Evolutionary conservation across 1,140 invertebrate genomes (phyloP).

Genomic region (Rhopalosiphum padi): DNA sequence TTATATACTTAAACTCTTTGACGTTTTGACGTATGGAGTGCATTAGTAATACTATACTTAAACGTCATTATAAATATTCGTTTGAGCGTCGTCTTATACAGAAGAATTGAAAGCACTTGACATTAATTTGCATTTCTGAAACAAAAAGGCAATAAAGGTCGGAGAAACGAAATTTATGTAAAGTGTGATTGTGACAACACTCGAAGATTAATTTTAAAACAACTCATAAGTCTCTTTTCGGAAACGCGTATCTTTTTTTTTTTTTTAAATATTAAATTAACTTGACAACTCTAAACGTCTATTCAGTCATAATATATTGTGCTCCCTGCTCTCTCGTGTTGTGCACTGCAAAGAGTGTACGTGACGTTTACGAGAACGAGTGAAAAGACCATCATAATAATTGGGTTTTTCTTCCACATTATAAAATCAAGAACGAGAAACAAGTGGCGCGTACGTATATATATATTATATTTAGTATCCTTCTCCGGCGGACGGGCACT

Average conservation of each 20-base stretch:
- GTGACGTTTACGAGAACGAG: slow-evolving; percentile 22
- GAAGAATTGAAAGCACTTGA: not conserved
- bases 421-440: not conserved
- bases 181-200: slow-evolving; percentile 13
- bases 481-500: not conserved
- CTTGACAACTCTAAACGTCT: not conserved
- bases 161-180: not conserved
- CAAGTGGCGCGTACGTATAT: not conserved
- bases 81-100: not conserved
- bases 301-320: slow-evolving; percentile 1
- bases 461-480: not conserved
- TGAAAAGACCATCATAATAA: slow-evolving; percentile 3
- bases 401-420: slow-evolving; percentile 7
- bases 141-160: not conserved
- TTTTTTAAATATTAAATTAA: not conserved
- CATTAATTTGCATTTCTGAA: not conserved
- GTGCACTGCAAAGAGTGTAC: not conserved
- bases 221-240: slow-evolving; percentile 19
- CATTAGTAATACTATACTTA: not conserved
- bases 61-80: not conserved
- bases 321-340: not conserved
- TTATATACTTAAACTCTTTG: not conserved
- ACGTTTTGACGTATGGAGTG: not conserved
- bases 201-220: not conserved
- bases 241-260: not conserved